Evolutionary conservation across 2,797 vertebrate species (phyloP), one percentile per base, ranked within the genome.

Genomic region (Crenuchus spilurus): DNA sequence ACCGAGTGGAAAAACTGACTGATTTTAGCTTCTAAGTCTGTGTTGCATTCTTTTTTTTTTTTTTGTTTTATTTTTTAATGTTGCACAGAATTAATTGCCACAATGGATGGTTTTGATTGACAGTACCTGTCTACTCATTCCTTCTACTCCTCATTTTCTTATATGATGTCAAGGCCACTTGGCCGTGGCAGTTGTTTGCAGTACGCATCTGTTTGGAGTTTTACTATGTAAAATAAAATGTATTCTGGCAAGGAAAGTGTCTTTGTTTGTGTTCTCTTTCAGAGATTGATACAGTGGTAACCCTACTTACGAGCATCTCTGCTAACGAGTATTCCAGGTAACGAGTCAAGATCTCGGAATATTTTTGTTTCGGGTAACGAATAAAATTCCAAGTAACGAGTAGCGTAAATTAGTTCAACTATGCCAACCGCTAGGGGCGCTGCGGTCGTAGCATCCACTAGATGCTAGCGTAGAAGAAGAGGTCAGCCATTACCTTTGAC

Each of bases 41-140:
- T 79, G 80, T 86, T 89, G 80, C 85, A 83, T 89, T 88, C 89
- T 86, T 87, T 64, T 63, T 80, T 82, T 83, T 84, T 79, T 80
- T 72, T 30, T 46, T 65, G 84, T 87, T 79, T 65, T 80, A 75
- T 65, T 84, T 87, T 79, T 65, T 80, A 75, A 75, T 81, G 49
- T 83, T 84, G 84, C 80, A 81, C 80, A 84, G 76, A 68, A 41
- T 85, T 84, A 61, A 85, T 82, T 68, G 16, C 80, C 82, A 80
- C 83, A 75, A 67, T 65, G 75, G 81, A 83, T 85, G 77, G 54
- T 58, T 77, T 80, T 48, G 54, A 61, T 66, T 66, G 66, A 74
- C 54, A 57, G 66, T 57, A 62, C 65, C 46, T 33, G 63, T 60
- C 41, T 71, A 49, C 39, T 70, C 41, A 13, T 70, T 58, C n/a